A percentile compares a stretch with the other conserved stretches of the same genome.
Conservation (phyloP, 2,797 vertebrate species). For the Dryobates pubescens region DNA sequence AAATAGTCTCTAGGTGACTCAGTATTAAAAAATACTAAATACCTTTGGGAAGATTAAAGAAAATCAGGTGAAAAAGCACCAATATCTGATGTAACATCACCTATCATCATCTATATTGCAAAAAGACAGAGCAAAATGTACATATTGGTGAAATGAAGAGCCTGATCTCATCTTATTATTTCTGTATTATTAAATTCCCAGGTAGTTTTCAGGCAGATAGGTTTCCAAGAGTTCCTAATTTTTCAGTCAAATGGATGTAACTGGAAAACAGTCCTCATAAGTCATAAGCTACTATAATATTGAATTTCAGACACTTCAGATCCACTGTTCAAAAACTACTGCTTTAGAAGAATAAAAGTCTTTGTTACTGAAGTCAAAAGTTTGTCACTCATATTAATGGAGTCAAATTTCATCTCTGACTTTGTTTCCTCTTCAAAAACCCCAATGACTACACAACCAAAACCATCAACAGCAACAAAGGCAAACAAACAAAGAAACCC, state of each 20-base stretch:
- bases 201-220: background rate
- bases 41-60: background rate
- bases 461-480: background rate
- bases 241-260: background rate
- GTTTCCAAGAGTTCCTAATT: background rate
- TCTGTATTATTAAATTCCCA: background rate
- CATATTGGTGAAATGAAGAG: background rate
- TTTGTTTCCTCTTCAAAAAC: background rate
- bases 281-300: background rate
- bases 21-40: background rate
- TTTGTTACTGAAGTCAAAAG: background rate
- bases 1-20: background rate
- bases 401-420: background rate
- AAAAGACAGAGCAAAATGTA: background rate
- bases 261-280: background rate
- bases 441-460: too few relatives aligned
- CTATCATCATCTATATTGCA: background rate
- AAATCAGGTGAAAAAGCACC: background rate
- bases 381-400: background rate
- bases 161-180: background rate
- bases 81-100: background rate
- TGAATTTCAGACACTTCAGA: background rate
- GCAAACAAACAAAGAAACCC: accelerated
- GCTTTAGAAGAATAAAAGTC: background rate
- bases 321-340: background rate